Percentiles rank a stretch among this genome's conserved stretches.
Conservation (phyloP, 1,140 invertebrate species). For the Schlechtendalia chinensis region DNA sequence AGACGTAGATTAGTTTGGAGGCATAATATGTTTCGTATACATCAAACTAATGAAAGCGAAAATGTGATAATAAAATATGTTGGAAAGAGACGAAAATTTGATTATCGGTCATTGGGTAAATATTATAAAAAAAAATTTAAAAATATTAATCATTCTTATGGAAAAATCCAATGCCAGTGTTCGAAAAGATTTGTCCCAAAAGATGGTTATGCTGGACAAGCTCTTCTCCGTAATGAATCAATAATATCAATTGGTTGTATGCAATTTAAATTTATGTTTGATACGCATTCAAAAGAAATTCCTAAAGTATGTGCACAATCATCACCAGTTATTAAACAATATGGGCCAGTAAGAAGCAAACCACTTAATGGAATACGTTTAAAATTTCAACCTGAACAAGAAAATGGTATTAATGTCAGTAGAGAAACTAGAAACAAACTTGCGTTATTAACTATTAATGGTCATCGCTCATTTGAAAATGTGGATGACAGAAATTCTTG, state of each 20-base stretch:
- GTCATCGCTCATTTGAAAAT: background rate
- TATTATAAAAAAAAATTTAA: background rate
- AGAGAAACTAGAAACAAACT: background rate
- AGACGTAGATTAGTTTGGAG: background rate
- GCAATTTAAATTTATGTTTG: slow-evolving; percentile 22
- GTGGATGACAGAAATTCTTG: background rate
- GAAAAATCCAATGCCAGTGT: slow-evolving; percentile 11
- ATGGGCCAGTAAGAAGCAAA: background rate
- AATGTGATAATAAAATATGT: slow-evolving; percentile 1
- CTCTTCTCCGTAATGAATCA: background rate
- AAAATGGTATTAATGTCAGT: background rate
- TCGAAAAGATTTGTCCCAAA: slow-evolving; percentile 9
- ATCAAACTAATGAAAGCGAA: background rate
- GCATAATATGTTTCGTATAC: background rate
- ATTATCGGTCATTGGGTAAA: background rate
- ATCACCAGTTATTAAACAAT: background rate
- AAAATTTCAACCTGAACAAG: background rate
- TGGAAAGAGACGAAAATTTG: background rate
- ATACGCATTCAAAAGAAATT: background rate
- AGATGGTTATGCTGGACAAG: slow-evolving; percentile 26
- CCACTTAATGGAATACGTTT: background rate
- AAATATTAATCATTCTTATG: background rate
- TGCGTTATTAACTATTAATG: background rate
- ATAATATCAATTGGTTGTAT: slow-evolving; percentile 37
- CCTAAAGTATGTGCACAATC: background rate